Evolutionary conservation across 2,113 vertebrate genomes (phyloP).

Genomic region (Otus sunia): DNA sequence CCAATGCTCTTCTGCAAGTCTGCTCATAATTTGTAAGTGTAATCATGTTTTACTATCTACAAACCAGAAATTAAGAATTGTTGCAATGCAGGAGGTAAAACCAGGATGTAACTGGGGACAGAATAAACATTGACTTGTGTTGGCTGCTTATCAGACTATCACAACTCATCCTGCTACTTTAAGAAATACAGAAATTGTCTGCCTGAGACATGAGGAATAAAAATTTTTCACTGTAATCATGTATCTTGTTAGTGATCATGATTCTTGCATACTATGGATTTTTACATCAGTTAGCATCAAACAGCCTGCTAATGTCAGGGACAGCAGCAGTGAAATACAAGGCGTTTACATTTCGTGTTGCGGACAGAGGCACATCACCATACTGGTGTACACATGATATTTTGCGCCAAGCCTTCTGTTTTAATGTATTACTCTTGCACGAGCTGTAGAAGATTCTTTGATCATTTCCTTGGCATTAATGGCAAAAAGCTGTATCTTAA

Average conservation of each 20-base stretch:
- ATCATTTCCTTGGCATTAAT: not conserved
- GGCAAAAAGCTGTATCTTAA: not conserved
- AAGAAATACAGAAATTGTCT: not conserved
- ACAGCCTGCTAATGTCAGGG: not conserved
- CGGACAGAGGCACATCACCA: not conserved
- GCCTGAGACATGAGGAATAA: not conserved
- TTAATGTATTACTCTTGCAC: not conserved
- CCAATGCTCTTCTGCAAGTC: not conserved
- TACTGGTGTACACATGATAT: not conserved
- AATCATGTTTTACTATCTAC: not conserved
- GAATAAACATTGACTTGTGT: accelerated
- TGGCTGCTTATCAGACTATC: not conserved
- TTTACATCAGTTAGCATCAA: not conserved
- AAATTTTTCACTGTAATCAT: not conserved
- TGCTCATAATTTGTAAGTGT: not conserved
- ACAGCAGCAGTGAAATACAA: not conserved
- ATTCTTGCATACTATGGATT: not conserved
- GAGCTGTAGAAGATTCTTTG: not conserved
- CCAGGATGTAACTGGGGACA: not conserved
- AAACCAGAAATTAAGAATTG: not conserved
- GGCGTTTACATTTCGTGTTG: not conserved
- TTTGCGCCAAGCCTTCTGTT: not conserved
- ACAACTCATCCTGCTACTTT: not conserved
- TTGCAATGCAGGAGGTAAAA: not conserved
- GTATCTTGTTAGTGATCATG: not conserved